A percentile compares a stretch with the other conserved stretches of the same genome.
phyloP scores from a whole-genome alignment of 1,140 invertebrate species.

The Lasaia peninsularis region DNA sequence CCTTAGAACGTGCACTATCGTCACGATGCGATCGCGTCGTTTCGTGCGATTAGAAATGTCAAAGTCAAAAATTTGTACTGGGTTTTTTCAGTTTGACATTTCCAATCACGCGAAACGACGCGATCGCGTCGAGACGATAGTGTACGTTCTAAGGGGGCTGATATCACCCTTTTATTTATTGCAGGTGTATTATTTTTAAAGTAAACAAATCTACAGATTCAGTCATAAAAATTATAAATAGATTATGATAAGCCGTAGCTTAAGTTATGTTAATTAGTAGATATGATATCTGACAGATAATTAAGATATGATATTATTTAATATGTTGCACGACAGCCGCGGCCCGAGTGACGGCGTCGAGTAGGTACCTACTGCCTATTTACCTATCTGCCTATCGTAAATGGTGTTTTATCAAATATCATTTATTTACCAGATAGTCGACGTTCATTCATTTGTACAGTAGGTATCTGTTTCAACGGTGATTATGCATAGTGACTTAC shows the following conservation, averaged over 20 bases:
- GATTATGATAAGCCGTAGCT: neutral
- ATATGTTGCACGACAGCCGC: neutral
- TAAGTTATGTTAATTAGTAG: neutral
- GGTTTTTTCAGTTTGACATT: no score
- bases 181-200: no score
- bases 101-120: no score
- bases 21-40: no score
- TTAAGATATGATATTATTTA: constrained; percentile 12
- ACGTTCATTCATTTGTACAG: neutral
- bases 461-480: neutral
- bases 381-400: neutral
- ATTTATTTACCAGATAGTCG: neutral
- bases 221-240: neutral
- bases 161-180: no score
- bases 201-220: neutral
- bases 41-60: no score
- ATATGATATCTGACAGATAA: constrained; percentile 12
- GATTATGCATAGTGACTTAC: constrained; percentile 3
- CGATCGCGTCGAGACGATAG: no score
- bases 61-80: no score
- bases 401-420: neutral
- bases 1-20: no score
- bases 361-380: neutral
- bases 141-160: no score
- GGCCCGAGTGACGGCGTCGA: neutral